Evolutionary conservation across 2,888 invertebrate genomes (phyloP), one percentile per base, ranked within the genome.

Genomic region (Leptopilina myrica): DNA sequence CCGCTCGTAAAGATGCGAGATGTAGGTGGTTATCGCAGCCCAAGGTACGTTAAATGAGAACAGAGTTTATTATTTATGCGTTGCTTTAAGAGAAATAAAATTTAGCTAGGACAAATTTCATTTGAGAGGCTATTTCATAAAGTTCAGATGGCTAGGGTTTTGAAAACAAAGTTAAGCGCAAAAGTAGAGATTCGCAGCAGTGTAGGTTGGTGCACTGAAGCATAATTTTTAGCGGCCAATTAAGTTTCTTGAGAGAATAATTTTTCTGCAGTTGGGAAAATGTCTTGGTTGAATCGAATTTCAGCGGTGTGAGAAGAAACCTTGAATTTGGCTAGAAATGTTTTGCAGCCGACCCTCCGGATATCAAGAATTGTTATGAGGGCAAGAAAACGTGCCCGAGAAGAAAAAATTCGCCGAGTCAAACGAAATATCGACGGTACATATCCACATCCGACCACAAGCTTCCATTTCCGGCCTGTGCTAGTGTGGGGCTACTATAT

Each of bases 401-500:
- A 73, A 84, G 87, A 90, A 88, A 89, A 91, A 89, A 87, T 89
- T 86, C 86, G 15, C 83, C 86, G 87, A 90, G 88, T 88, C 90
- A 90, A 92, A 91, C 90, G 92, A 92, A 92, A 92, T 92, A 85
- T 85, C 84, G 77, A 79, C 73, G 67, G 59, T 80, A 92, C 91
- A 91, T 92, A 92, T 92, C 92, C 92, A 88, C 92, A 92, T 93
- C 93, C 93, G 92, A 92, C 91, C 92, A 90, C 93, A 92, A 92
- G 92, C 92, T 93, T 93, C 92, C 90, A 93, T 93, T 93, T 93
- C 93, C 87, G 88, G 86, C 93, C 87, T 88, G 86, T 86, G 85
- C 86, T 86, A 85, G 87, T 81, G 88, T 84, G 82, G 80, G 84
- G 83, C 86, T 88, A 88, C 91, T 92, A 91, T 92, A 93, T 93